These are phyloP conservation scores for Mimachlamys varia DNA, from an alignment of 2,888 invertebrate genomes.

Conservation along the genomic window DNA sequence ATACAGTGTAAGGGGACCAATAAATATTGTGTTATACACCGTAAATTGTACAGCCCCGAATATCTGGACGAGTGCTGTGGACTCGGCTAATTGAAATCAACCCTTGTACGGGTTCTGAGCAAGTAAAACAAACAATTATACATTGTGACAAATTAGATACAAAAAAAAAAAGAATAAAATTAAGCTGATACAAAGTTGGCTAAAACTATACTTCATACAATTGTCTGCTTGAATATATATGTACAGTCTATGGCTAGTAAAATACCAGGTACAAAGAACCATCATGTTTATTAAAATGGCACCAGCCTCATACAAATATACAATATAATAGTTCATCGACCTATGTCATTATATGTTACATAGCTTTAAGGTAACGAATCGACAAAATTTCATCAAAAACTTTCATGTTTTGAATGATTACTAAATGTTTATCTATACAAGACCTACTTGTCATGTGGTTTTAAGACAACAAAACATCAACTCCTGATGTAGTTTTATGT, in stretches of 20 bases:
- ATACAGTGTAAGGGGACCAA: not conserved
- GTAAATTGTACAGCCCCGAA: not conserved
- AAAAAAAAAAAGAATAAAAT: constrained; percentile 5
- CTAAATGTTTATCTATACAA: too few species aligned
- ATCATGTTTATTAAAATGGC: not conserved
- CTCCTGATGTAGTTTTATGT: not conserved
- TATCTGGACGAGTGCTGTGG: not conserved
- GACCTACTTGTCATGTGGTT: not conserved
- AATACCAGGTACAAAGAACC: not conserved
- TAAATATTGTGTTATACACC: not conserved
- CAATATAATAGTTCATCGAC: not conserved
- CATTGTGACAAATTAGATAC: not conserved
- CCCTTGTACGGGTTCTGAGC: not conserved
- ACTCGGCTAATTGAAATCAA: not conserved
- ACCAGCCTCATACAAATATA: not conserved
- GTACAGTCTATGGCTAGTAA: not conserved
- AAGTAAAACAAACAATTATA: not conserved
- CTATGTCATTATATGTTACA: too few species aligned
- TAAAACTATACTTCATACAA: not conserved
- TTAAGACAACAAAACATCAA: not conserved
- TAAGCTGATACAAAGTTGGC: constrained; percentile 11
- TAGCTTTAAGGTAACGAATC: too few species aligned
- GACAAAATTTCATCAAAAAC: too few species aligned
- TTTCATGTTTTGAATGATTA: too few species aligned
- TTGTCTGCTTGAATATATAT: not conserved